Evolutionary conservation across 2,113 vertebrate species (phyloP), one percentile per base, ranked within the genome.

Genomic region (Hucho hucho): DNA sequence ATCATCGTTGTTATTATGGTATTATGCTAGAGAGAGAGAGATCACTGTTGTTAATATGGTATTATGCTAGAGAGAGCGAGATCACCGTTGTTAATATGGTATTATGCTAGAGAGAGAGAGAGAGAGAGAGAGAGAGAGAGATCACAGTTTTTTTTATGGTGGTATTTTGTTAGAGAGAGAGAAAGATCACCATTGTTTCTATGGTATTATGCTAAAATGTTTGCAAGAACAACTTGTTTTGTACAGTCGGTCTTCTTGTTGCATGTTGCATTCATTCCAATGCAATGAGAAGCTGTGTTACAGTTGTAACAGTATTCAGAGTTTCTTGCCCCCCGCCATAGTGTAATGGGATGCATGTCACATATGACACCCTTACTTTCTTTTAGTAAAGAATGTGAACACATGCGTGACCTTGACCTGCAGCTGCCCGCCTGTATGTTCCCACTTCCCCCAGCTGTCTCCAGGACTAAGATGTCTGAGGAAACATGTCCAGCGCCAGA

Each of bases 381-480:
- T 14, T 25, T 64, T 64, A 26, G 24, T 26, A 64, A 64, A 67
- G 68, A 43, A 59, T 66, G 66, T 77, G 0, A 49, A 71, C 71
- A 43, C 37, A 43, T 43, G 37, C 72, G 64, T 79, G 83, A 84
- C 80, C 77, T 63, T 20, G 26, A 79, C 78, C 80, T 63, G 79
- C 88, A 89, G 86, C 87, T 89, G 89, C 75, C 82, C 22, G 61
- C 61, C 69, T 80, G 70, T 74, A 72, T 70, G 18, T 73, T 88
- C 86, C 87, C 84, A 73, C 58, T 43, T 43, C 37, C 37, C 37
- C 37, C 37, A 87, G 87, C 80, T 86, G 87, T 83, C 84, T 61
- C 73, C 69, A 7, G 18, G 56, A 68, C 72, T 37, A 3, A 28
- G 59, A 64, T 58, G 74, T 58, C 70, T 71, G 22, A 81, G 75